A percentile compares a stretch with the other conserved stretches of the same genome.
These are phyloP conservation scores for Pseudorectes ferrugineus DNA, from an alignment of 2,113 vertebrate genomes.

Conservation along the genomic window DNA sequence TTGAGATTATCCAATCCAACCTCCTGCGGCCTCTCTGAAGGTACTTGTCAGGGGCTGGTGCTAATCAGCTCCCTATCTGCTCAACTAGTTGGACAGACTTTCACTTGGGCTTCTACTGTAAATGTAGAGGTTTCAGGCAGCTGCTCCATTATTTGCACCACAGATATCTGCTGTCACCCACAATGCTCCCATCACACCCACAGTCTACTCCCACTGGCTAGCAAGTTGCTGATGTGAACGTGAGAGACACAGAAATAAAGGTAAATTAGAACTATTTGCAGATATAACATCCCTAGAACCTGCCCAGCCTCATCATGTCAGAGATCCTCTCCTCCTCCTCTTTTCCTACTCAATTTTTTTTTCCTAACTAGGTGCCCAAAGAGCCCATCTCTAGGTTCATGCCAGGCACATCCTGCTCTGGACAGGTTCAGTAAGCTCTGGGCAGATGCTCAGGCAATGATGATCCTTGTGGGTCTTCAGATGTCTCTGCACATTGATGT, in stretches of 20 bases:
- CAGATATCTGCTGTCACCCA: not conserved
- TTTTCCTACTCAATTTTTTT: not conserved
- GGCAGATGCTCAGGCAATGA: not conserved
- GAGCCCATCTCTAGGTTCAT: not conserved
- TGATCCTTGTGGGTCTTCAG: not conserved
- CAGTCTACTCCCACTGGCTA: slow-evolving; percentile 12
- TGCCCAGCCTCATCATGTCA: not conserved
- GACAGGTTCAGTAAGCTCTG: not conserved
- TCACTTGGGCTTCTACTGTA: not conserved
- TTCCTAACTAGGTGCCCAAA: not conserved
- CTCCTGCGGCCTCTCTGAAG: not conserved
- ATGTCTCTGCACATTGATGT: not conserved
- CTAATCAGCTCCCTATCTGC: not conserved
- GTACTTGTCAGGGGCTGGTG: not conserved
- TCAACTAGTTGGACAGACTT: not conserved
- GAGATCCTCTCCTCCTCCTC: not conserved
- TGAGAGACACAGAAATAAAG: slow-evolving; percentile 23
- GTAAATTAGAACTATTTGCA: not conserved
- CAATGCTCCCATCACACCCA: not conserved
- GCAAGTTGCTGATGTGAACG: not conserved
- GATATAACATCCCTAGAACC: not conserved
- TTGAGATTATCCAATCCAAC: not conserved
- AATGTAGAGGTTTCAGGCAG: not conserved
- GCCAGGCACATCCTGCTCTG: not conserved
- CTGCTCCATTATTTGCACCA: slow-evolving; percentile 2